These are phyloP conservation scores for Cryptocephalus moraei DNA, from an alignment of 2,888 invertebrate species.

Conservation along the genomic window DNA sequence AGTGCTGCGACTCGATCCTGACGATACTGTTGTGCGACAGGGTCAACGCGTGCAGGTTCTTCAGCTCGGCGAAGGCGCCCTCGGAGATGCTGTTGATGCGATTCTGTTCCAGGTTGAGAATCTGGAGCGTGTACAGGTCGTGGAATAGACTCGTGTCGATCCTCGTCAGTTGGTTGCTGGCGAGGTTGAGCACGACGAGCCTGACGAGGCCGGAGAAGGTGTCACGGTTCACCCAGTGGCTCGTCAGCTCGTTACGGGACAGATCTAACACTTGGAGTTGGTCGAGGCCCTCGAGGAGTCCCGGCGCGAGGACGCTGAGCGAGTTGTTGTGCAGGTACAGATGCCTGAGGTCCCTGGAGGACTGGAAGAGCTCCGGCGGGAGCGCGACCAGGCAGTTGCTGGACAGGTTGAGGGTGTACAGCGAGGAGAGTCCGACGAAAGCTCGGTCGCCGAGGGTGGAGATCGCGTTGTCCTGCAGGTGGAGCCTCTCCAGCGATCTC, in stretches of 20 bases:
- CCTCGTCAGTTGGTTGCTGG: slow-evolving; percentile 60
- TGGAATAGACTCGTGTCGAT: slow-evolving; percentile 63
- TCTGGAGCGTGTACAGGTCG: slow-evolving; percentile 64
- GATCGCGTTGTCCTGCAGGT: slow-evolving; percentile 67
- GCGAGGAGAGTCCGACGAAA: slow-evolving; percentile 56
- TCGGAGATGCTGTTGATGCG: slow-evolving; percentile 58
- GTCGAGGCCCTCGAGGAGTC: slow-evolving; percentile 61
- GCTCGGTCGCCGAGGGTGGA: slow-evolving; percentile 64
- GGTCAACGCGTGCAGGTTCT: slow-evolving; percentile 66
- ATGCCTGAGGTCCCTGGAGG: slow-evolving; percentile 60
- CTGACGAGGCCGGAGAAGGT: slow-evolving; percentile 66
- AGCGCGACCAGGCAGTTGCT: slow-evolving; percentile 67
- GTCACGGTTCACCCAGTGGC: slow-evolving; percentile 66
- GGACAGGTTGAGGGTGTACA: slow-evolving; percentile 66
- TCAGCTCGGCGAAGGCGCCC: slow-evolving; percentile 63
- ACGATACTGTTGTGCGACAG: slow-evolving; percentile 62
- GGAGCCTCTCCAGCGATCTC: slow-evolving; percentile 56
- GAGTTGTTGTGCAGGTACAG: slow-evolving; percentile 71
- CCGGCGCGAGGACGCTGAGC: slow-evolving; percentile 62
- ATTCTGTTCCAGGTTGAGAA: slow-evolving; percentile 64
- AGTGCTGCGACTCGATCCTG: slow-evolving; percentile 58
- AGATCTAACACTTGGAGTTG: slow-evolving; percentile 65
- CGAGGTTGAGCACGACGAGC: slow-evolving; percentile 64
- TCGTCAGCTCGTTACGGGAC: slow-evolving; percentile 64
- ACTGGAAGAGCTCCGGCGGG: slow-evolving; percentile 68